A percentile compares a stretch with the other conserved stretches of the same genome.
These are phyloP conservation scores for Tipula helvola DNA, from an alignment of 2,888 invertebrate genomes.

Conservation along the genomic window DNA sequence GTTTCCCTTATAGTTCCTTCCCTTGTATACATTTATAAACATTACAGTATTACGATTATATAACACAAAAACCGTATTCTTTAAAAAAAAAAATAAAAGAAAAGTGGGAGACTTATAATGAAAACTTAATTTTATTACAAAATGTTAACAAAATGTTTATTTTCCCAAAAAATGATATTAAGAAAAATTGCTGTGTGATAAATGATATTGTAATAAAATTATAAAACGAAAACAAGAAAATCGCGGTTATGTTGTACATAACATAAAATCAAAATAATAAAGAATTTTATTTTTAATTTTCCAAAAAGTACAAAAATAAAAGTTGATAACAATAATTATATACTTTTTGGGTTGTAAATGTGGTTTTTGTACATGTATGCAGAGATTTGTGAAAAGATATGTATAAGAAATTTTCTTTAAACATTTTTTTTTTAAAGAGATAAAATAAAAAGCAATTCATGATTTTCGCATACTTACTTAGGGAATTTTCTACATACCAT, in stretches of 20 bases:
- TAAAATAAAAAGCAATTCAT: background rate
- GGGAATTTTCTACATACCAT: background rate
- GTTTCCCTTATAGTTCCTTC: background rate
- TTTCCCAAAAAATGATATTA: background rate
- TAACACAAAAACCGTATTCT: background rate
- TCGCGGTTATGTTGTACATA: background rate
- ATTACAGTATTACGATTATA: background rate
- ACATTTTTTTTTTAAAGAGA: background rate
- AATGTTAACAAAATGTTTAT: constrained; percentile 4
- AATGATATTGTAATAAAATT: background rate
- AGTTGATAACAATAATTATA: background rate
- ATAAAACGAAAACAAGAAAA: background rate
- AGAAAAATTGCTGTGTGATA: background rate
- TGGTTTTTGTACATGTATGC: background rate
- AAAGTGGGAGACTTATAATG: background rate
- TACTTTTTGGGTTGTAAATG: background rate
- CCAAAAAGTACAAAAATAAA: background rate
- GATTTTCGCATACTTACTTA: background rate
- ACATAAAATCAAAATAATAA: background rate
- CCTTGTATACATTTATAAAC: background rate
- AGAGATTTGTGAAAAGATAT: background rate
- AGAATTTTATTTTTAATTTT: background rate
- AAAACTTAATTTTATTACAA: background rate
- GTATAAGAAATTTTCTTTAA: background rate
- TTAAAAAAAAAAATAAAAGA: background rate